These are phyloP conservation scores for Entomobrya multifasciata DNA, from an alignment of 2,888 invertebrate species.

Conservation along the genomic window DNA sequence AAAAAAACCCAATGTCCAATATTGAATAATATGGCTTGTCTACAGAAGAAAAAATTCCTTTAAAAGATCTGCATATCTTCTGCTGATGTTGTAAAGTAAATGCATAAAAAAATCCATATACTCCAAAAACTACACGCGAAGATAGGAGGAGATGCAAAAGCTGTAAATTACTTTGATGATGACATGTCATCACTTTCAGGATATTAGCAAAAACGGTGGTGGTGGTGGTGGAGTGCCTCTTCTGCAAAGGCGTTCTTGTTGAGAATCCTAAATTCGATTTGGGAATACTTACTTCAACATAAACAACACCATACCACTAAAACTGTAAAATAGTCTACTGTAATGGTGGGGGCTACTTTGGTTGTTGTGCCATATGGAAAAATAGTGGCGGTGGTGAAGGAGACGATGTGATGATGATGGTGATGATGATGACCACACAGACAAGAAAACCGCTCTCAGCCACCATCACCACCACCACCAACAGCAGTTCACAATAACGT, in stretches of 20 bases:
- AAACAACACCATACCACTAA: constrained; percentile 16
- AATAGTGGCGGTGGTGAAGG: not conserved
- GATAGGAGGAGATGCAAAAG: constrained; percentile 55
- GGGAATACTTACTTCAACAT: constrained; percentile 40
- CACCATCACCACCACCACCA: not conserved
- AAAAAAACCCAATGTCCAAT: too few species aligned
- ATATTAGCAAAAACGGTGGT: constrained; percentile 29
- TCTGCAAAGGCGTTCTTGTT: not conserved
- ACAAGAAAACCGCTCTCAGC: constrained; percentile 38
- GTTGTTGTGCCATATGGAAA: constrained; percentile 47
- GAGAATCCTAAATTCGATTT: constrained; percentile 41
- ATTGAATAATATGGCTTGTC: too few species aligned
- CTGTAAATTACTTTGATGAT: constrained; percentile 70
- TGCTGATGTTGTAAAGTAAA: too few species aligned
- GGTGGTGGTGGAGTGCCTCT: constrained; percentile 8
- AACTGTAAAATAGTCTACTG: constrained; percentile 42
- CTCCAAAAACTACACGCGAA: not conserved
- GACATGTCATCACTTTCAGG: constrained; percentile 68
- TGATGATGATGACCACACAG: constrained; percentile 35
- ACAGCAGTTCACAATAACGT: not conserved
- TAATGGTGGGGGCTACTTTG: constrained; percentile 29
- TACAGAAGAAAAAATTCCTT: too few species aligned
- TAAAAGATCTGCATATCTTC: too few species aligned
- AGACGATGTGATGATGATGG: not conserved
- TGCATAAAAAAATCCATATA: too few species aligned